Evolutionary conservation across 2,888 invertebrate genomes (phyloP).

Genomic region (Drosophila mimetica): DNA sequence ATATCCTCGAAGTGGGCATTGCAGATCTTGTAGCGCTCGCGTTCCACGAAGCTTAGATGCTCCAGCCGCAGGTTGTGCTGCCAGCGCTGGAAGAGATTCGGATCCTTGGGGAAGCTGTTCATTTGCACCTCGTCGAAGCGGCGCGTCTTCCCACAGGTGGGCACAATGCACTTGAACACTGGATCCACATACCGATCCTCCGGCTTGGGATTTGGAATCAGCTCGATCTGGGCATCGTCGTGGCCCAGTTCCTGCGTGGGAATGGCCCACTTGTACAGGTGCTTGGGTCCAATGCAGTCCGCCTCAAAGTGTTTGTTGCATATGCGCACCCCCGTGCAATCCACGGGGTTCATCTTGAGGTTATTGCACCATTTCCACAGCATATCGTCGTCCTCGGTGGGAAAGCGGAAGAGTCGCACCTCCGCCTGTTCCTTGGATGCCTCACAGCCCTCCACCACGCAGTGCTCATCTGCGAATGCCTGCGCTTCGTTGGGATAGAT

Average conservation of each 20-base stretch:
- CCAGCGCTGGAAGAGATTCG: constrained; percentile 71
- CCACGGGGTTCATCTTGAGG: constrained; percentile 79
- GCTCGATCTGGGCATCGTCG: constrained; percentile 70
- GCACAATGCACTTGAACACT: constrained; percentile 78
- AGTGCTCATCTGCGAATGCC: constrained; percentile 75
- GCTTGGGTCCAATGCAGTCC: constrained; percentile 77
- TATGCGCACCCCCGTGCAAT: constrained; percentile 79
- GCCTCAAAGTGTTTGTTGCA: constrained; percentile 79
- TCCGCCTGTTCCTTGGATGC: constrained; percentile 73
- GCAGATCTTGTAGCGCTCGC: constrained; percentile 81
- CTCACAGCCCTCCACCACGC: constrained; percentile 70
- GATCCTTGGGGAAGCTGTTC: constrained; percentile 81
- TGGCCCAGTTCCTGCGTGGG: constrained; percentile 76
- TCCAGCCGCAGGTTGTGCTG: constrained; percentile 78
- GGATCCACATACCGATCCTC: constrained; percentile 75
- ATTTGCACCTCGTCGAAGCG: constrained; percentile 81
- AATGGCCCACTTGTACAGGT: constrained; percentile 78
- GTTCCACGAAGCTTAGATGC: constrained; percentile 73
- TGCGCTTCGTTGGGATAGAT: constrained; percentile 79
- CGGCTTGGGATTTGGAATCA: constrained; percentile 73
- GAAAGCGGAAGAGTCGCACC: constrained; percentile 77
- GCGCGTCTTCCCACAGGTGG: constrained; percentile 79
- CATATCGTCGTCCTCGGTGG: constrained; percentile 79
- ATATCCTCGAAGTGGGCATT: constrained; percentile 80
- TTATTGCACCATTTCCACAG: constrained; percentile 82